Base-by-base conservation (phyloP, 1,140 invertebrate species). In the Brachionus angularis region DNA sequence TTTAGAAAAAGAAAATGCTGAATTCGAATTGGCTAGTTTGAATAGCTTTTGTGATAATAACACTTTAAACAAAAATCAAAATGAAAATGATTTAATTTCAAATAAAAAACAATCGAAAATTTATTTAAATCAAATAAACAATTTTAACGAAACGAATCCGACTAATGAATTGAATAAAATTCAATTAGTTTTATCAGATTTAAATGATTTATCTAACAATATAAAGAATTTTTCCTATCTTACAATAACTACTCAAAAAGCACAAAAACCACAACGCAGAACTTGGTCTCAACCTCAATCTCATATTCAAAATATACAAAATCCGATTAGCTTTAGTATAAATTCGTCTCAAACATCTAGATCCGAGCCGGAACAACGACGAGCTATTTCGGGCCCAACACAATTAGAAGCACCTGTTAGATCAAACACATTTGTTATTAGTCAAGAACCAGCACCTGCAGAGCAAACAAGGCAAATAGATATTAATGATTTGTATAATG, bases 1-100 rank as follows among this genome's bases (percentile, higher is more conserved):
- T n/a, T n/a, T n/a, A n/a, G n/a, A n/a, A n/a, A n/a, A 94, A n/a
- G 92, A 93, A 82, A 90, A 93, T 80, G 93, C 93, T 80, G 91
- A 94, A 78, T 86, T 89, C 77, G 93, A 97, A 83, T 88, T 95
- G 75, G 86, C 87, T 50, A 96, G 94, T 81, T 93, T 96, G 71
- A 85, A 88, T 75, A 91, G 90, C 77, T 96, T 96, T 81, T 95
- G 92, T 83, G 93, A 97, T 80, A 49, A 49, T 21, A 44, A 5
- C 42, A 44, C 42, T 42, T 42, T n/a, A 31, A 58, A 34, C 18
- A 58, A 16, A 21, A 36, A 18, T 10, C 33, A 58, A 23, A 58
- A 58, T 39, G 53, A 58, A 36, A 58, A 58, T 58, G 33, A 58
- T 12, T n/a, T 58, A 12, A 34, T 34, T 36, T 23, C 36, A 39